These are phyloP conservation scores for Acanthis flammea DNA, from an alignment of 2,797 vertebrate genomes.

Conservation along the genomic window DNA sequence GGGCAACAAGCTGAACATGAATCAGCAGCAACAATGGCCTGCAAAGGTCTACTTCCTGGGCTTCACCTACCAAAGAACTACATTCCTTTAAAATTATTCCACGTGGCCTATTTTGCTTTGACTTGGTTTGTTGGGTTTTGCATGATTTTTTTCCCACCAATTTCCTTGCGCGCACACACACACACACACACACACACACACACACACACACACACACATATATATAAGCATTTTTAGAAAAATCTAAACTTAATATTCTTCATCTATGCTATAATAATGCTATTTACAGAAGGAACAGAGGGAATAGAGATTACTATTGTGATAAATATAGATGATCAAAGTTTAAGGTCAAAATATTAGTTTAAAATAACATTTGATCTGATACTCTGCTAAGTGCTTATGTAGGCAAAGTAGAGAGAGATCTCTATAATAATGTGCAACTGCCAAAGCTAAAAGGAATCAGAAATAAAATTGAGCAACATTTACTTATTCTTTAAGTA, in stretches of 20 bases:
- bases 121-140: background rate
- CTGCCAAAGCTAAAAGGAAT: background rate
- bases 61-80: background rate
- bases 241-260: background rate
- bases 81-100: background rate
- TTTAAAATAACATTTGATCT: background rate
- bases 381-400: background rate
- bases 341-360: background rate
- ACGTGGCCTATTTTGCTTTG: background rate
- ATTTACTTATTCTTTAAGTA: background rate
- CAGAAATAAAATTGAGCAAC: background rate
- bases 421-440: background rate
- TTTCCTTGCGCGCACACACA: background rate
- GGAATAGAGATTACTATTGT: rapidly evolving
- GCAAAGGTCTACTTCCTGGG: background rate
- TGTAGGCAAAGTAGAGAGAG: background rate
- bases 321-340: background rate
- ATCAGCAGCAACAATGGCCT: background rate
- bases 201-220: background rate
- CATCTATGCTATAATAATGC: background rate
- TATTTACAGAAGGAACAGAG: background rate
- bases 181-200: too few species aligned
- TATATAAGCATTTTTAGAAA: background rate
- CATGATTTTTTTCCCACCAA: rapidly evolving
- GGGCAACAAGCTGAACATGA: background rate